A percentile compares a stretch with the other conserved stretches of the same genome.
Conservation (phyloP, 2,797 vertebrate species). For the Tenualosa ilisha region DNA sequence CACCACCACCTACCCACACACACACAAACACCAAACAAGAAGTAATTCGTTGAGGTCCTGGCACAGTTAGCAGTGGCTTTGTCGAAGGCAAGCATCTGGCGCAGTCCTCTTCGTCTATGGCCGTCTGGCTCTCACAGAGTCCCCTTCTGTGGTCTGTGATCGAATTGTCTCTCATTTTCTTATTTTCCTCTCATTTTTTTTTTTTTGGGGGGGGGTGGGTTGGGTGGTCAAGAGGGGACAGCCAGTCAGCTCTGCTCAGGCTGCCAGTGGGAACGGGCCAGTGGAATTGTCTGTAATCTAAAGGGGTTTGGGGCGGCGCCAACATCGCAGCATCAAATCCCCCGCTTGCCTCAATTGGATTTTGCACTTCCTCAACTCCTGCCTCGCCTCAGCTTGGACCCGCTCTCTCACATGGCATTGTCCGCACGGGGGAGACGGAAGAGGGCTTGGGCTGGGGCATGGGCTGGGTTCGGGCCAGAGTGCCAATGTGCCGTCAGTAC, state of each 20-base stretch:
- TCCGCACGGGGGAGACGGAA: not conserved
- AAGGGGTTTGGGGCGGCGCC: not conserved
- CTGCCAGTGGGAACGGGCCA: not conserved
- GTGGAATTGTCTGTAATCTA: conserved; percentile 7
- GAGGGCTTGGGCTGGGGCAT: not conserved
- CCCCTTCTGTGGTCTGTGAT: conserved; percentile 28
- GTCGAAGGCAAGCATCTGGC: not conserved
- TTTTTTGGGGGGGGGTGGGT: too few relatives aligned
- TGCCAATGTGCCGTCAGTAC: not conserved
- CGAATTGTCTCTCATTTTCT: not conserved
- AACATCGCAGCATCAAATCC: not conserved
- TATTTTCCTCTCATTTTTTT: not conserved
- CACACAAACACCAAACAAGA: not conserved
- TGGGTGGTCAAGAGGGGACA: too few relatives aligned
- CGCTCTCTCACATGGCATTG: not conserved
- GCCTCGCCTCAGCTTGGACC: not conserved
- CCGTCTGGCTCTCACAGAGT: conserved; percentile 43
- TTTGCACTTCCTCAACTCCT: not conserved
- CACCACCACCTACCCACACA: not conserved
- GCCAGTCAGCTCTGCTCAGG: not conserved
- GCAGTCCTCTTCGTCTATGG: not conserved
- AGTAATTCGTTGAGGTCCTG: not conserved
- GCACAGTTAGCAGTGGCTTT: not conserved
- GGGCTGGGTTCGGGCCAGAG: not conserved
- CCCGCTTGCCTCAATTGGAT: not conserved